A percentile compares a stretch with the other conserved stretches of the same genome.
Evolutionary conservation across 2,113 vertebrate genomes (phyloP).

Genomic region (Engraulis encrasicolus): DNA sequence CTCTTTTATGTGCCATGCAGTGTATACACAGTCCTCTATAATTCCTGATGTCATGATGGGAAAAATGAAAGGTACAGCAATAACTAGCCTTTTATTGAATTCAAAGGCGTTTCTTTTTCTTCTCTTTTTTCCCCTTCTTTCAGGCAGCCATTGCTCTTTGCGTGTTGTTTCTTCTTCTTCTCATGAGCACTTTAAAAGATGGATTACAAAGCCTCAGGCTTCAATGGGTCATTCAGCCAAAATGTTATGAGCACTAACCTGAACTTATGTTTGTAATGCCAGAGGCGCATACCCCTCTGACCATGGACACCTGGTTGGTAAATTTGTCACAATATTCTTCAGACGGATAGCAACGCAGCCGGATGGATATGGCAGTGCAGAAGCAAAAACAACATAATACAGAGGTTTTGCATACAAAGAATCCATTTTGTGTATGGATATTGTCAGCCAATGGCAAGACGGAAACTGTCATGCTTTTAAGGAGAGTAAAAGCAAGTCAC

Average conservation of each 20-base stretch:
- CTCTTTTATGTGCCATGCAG: background rate
- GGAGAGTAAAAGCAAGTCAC: no score
- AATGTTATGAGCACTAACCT: slow-evolving; percentile 5
- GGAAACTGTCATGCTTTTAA: no score
- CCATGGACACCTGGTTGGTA: background rate
- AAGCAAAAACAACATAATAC: background rate
- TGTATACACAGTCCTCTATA: background rate
- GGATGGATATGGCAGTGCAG: background rate
- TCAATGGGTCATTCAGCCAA: slow-evolving; percentile 7
- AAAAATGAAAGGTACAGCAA: background rate
- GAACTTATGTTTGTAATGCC: slow-evolving; percentile 16
- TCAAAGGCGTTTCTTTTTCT: background rate
- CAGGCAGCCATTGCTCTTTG: background rate
- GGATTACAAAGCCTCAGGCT: background rate
- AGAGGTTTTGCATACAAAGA: background rate
- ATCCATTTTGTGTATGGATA: background rate
- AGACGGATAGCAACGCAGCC: background rate
- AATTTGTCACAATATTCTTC: background rate
- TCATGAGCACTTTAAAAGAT: slow-evolving; percentile 4
- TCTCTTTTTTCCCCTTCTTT: no score
- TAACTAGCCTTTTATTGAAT: background rate
- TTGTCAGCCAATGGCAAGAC: no score
- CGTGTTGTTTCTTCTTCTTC: background rate
- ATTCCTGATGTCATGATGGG: background rate
- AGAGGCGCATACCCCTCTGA: background rate